Conservation (phyloP, 2,797 vertebrate genomes). For the Neopelma chrysocephalum region DNA sequence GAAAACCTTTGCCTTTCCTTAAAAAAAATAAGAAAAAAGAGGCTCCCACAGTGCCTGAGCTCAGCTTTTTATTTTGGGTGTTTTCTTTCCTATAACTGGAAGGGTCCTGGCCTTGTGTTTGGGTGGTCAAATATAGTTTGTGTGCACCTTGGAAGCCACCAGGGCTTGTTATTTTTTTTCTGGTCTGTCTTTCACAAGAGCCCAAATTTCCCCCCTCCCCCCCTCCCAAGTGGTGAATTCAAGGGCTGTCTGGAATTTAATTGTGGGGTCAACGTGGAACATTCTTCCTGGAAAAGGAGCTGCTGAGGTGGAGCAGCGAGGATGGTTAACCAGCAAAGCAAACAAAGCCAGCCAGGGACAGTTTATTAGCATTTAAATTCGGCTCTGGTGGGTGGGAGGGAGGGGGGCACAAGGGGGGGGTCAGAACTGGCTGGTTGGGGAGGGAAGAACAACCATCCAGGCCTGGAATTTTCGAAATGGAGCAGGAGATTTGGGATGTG, state of each 20-base stretch:
- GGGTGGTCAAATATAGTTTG: constrained; percentile 32
- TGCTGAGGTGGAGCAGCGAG: neutral
- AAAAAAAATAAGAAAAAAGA: constrained; percentile 3
- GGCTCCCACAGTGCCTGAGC: neutral
- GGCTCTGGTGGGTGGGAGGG: neutral
- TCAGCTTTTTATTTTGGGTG: neutral
- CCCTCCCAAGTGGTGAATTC: neutral
- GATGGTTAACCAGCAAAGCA: constrained; percentile 60
- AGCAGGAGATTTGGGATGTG: neutral
- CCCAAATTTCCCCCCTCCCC: neutral
- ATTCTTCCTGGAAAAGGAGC: constrained; percentile 50
- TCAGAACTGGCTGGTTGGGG: neutral
- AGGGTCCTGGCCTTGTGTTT: neutral
- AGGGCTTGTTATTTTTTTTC: neutral
- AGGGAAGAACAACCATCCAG: neutral
- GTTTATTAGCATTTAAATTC: constrained; percentile 13
- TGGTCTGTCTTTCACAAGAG: neutral
- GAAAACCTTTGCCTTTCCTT: neutral
- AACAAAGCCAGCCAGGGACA: neutral
- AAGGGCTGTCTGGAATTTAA: constrained; percentile 56
- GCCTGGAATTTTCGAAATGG: neutral
- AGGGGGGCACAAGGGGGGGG: too few relatives aligned
- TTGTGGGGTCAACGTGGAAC: constrained; percentile 49
- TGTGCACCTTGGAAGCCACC: neutral
- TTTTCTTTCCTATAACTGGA: neutral